Conservation (phyloP, 1,140 invertebrate genomes). For the Asobara japonica region DNA sequence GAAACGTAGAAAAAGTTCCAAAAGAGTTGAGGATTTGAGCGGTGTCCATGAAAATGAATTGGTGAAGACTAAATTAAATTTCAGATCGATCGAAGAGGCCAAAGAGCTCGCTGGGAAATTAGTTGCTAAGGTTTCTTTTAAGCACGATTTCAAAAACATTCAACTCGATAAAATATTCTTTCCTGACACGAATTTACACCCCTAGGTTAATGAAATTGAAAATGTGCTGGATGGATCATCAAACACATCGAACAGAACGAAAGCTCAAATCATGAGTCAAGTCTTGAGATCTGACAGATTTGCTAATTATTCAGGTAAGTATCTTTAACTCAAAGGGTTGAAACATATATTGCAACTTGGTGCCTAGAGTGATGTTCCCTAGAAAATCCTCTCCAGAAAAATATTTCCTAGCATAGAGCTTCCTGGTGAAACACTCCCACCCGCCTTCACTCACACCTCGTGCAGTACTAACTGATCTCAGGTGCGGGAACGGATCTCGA, state of each 20-base stretch:
- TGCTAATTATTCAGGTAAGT: neutral
- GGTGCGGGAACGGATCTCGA: too few species aligned
- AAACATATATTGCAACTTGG: too few species aligned
- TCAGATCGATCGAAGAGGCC: conserved; percentile 21
- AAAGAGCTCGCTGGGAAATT: conserved; percentile 21
- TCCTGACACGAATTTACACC: neutral
- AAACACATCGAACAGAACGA: neutral
- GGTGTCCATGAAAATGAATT: neutral
- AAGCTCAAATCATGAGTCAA: neutral
- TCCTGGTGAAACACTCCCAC: too few species aligned
- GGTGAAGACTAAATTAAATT: conserved; percentile 1
- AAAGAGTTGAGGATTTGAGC: neutral
- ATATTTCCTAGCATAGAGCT: too few species aligned
- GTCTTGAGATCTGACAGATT: neutral
- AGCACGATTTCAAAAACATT: neutral
- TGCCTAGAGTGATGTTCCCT: too few species aligned
- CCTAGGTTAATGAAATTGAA: neutral
- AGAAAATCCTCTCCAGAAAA: too few species aligned
- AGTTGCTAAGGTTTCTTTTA: conserved; percentile 15
- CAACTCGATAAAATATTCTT: conserved; percentile 4
- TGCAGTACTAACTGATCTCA: too few species aligned
- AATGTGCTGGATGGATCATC: neutral
- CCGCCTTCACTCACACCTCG: too few species aligned
- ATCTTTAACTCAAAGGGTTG: neutral
- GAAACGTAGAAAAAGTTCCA: neutral